Base-by-base conservation (phyloP, 1,140 invertebrate species). In the Contarinia nasturtii region DNA sequence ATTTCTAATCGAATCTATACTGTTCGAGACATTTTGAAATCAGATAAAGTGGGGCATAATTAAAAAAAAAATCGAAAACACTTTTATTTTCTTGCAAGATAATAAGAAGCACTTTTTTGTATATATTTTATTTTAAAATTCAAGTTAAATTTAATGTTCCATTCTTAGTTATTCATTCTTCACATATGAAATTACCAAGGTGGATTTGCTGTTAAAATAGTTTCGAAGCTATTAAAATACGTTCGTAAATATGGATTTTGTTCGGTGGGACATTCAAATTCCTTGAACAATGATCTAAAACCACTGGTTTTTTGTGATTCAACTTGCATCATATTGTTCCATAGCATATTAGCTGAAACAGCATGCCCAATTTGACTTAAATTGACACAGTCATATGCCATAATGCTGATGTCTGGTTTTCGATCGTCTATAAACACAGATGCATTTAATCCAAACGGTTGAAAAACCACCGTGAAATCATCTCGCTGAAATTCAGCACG, bases 341-440 rank as follows among this genome's bases (percentile, higher is more conserved):
- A 75, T 2, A 73, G 51, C 15, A 55, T 56, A 48, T 66, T 68
- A 0, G 65, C 64, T 53, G 57, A 73, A 72, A 53, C 21, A 3
- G 72, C 66, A 50, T 79, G 69, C 19, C 66, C 64, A 52, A 72
- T 74, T 52, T 75, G 70, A 52, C 71, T 77, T 8, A 74, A 60
- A 53, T 82, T 79, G 53, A 81, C 79, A 59, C 79, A 80, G 56
- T 81, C 79, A 8, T 58, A 56, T 2, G 77, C 69, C 17, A 80
- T 63, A 55, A 69, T 78, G 7, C 64, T 58, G n/a, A 70, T 58
- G 58, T 80, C 76, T 0, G 62, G 53, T 1, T 52, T 49, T 45
- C 59, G 50, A 20, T 48, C 52, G 20, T 20, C 51, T 37, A 17
- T 55, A 20, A 67, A 70, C 37, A 71, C 54, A 0, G 8, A 48